Base-by-base conservation (phyloP, 1,140 invertebrate species). In the Diabrotica undecimpunctata region DNA sequence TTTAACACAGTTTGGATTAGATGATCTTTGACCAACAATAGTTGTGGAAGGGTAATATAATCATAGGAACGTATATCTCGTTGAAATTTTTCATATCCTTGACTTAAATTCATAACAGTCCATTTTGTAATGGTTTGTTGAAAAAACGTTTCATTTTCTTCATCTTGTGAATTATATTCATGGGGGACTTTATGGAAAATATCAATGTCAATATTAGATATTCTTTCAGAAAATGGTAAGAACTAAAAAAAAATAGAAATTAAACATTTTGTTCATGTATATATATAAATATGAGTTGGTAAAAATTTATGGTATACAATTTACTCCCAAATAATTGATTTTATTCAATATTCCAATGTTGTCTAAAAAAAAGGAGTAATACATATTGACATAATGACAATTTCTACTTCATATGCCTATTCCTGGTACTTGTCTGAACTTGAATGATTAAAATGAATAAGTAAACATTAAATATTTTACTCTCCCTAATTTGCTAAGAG, bases 121-220 rank as follows among this genome's bases (percentile, higher is more conserved):
- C 94, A 96, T 84, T 95, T 95, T 68, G 88, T 82, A n/a, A 96
- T 74, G 0, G 91, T 85, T 76, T 92, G 84, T 73, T 87, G 82
- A 78, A 96, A 95, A 77, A 87, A 88, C 5, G 92, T 92, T 70
- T 88, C 86, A 65, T 90, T 87, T 69, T 90, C 87, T 46, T 84
- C 82, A 37, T 84, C 80, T 46, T 85, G 81, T 57, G 83, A 81
- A 72, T 88, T 83, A 78, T 91, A 85, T 74, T 83, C 83, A 81
- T 93, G 90, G 3, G 85, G 83, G 54, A 93, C 83, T 79, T 87
- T 88, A 62, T 94, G 89, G 64, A 89, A 88, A 35, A 91, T 83
- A 82, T 90, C 87, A 46, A 96, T 83, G 76, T 95, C 90, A 46
- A 96, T 91, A 67, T 88, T 85, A 70, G 87, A 85, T 35, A 97